Evolutionary conservation across 2,113 vertebrate genomes (phyloP), one percentile per base, ranked within the genome.

Genomic region (Camelus dromedarius): DNA sequence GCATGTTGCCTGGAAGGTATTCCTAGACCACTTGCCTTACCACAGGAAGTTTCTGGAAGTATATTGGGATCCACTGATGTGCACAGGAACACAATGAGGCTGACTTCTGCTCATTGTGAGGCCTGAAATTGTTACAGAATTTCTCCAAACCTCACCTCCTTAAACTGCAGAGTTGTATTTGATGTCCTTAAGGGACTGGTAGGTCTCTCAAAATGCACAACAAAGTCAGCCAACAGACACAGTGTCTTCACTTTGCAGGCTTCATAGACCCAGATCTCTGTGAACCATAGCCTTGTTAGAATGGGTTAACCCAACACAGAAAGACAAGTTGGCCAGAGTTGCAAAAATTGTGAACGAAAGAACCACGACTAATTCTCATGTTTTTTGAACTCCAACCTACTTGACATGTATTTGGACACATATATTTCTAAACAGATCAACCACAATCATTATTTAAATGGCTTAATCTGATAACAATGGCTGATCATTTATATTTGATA

Each of bases 321-420:
- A 60, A 56, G 46, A 62, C 24, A 52, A 19, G 7, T 30, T n/a
- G 26, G 5, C 32, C 38, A 77, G 81, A 19, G 20, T 38, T 91
- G 46, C 62, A 72, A 30, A 72, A 84, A 32, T 19, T 60, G 73
- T 93, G 15, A 75, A 18, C 8, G 3, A 15, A 88, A 75, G 6
- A 80, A 35, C 18, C 13, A 73, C 35, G n/a, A 12, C 20, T 32
- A 54, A 75, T 76, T 50, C 64, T 70, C 8, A 22, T 60, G 35
- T 66, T 89, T 96, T 75, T 52, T 88, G 35, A 95, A 56, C 24
- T 81, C 35, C 16, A 67, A 50, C 11, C n/a, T 94, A 66, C 26
- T 32, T 48, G 20, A 62, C 4, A 8, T 22, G 8, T 73, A 60
- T 79, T 48, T 64, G 70, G 35, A 87, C 28, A 82, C 2, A 15